Base-by-base conservation (phyloP, 2,888 invertebrate species). In the Empis livida region DNA sequence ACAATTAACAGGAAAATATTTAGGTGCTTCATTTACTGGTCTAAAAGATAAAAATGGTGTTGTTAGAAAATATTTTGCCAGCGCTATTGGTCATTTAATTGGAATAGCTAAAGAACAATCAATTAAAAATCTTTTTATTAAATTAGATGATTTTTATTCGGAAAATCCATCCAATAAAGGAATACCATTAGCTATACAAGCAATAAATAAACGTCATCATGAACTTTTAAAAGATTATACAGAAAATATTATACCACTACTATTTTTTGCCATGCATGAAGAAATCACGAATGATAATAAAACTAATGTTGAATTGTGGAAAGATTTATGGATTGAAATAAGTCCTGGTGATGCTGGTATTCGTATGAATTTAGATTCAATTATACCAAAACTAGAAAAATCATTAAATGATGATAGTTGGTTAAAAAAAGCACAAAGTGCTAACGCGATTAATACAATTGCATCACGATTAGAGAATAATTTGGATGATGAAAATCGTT, bases 261-360 rank as follows among this genome's bases (percentile, higher is more conserved):
- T 87, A 17, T 94, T 92, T 65, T 78, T 91, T 54, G 94, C 91
- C 11, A 93, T 91, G 88, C 93, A 93, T 60, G 84, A 80, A 15
- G 80, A 83, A 57, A 80, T 81, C 60, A 78, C 75, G 14, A 77
- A 79, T 17, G 76, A 76, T 52, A 75, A 75, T 51, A 73, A 73
- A 54, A 60, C 60, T 11, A 79, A 79, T 11, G 74, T 84, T 51
- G 83, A 84, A 59, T 70, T 83, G 51, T 94, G 87, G 81, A 85
- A 84, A 52, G 92, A 93, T 62, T 75, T 92, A 38, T 94, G 93
- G 93, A 77, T 79, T 42, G 93, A 93, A 61, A 80, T 87, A 31
- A 84, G 88, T 52, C 88, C 89, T n/a, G 84, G 86, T n/a, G 93
- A 90, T 70, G 78, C 78, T 43, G 91, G 88, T 38, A 82, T 93